Base-by-base conservation (phyloP, 2,113 vertebrate genomes). In the Nestor notabilis region DNA sequence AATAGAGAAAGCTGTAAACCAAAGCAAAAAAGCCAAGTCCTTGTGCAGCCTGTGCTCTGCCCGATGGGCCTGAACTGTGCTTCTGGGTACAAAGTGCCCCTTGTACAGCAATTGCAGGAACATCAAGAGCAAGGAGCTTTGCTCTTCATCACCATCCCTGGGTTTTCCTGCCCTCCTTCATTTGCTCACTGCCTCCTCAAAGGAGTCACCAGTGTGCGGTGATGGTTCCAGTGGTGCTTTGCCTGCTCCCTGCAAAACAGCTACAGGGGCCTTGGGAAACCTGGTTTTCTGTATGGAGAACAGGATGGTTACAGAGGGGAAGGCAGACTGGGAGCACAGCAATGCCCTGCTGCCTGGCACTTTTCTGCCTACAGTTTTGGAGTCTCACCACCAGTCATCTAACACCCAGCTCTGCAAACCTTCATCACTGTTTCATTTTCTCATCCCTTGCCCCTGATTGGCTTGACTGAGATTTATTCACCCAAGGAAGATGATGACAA, bases 41-140 rank as follows among this genome's bases (percentile, higher is more conserved):
- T 53, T 56, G 25, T 11, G 4, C 17, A 88, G 50, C 33, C n/a
- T 56, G 12, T 78, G 29, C 46, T 91, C 80, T 47, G 24, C 16
- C 25, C 2, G 0, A 2, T 0, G 7, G 50, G 21, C 49, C 72
- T 60, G 43, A 64, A 19, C 23, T 58, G 14, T 58, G 28, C 8
- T 52, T 10, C 41, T 44, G 43, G 19, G 23, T 72, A 47, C 2
- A 7, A 68, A 82, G 10, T 3, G 3, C 6, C 19, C 37, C 21
- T 58, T 56, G 44, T 65, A 47, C 19, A 65, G 10, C 19, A 74
- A 1, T 21, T 83, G 14, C 13, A 21, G 28, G 8, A 81, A 50
- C 6, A 46, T 41, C 11, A 75, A 90, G 31, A 74, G 17, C 13
- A 47, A 74, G 33, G 37, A 43, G 25, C 49, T 83, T 91, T n/a